Percentiles rank a stretch among this genome's conserved stretches.
Evolutionary conservation across 1,140 invertebrate genomes (phyloP).

Genomic region (Drosophila pruinosa): DNA sequence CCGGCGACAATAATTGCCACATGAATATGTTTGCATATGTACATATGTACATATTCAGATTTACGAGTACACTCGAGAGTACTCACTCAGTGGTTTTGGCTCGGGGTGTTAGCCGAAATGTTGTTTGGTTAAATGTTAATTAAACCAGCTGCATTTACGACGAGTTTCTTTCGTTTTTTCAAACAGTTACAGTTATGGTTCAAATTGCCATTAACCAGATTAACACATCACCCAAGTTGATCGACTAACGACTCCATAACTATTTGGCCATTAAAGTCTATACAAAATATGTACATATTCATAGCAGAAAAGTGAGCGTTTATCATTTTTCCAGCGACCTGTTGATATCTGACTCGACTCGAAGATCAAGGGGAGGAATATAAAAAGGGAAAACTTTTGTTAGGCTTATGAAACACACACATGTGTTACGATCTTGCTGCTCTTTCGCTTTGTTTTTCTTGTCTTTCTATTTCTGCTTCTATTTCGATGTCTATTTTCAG

Average conservation of each 20-base stretch:
- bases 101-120: conserved; percentile 14
- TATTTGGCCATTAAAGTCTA: background rate
- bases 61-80: background rate
- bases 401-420: background rate
- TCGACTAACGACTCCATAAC: background rate
- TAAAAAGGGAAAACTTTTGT: conserved; percentile 5
- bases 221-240: background rate
- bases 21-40: background rate
- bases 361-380: background rate
- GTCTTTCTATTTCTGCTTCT: background rate
- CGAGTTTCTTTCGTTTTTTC: background rate
- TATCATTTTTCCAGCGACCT: background rate
- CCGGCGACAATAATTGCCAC: conserved; percentile 55
- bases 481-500: background rate
- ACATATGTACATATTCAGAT: background rate
- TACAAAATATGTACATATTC: background rate
- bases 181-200: background rate
- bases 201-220: background rate
- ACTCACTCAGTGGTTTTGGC: background rate
- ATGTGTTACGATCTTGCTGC: background rate
- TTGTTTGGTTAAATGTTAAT: conserved; percentile 24
- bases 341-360: background rate
- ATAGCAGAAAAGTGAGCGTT: background rate
- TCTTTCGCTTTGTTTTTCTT: background rate
- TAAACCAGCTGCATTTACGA: conserved; percentile 4